Base-by-base conservation (phyloP, 2,888 invertebrate species). In the Ennomos erosarius region DNA sequence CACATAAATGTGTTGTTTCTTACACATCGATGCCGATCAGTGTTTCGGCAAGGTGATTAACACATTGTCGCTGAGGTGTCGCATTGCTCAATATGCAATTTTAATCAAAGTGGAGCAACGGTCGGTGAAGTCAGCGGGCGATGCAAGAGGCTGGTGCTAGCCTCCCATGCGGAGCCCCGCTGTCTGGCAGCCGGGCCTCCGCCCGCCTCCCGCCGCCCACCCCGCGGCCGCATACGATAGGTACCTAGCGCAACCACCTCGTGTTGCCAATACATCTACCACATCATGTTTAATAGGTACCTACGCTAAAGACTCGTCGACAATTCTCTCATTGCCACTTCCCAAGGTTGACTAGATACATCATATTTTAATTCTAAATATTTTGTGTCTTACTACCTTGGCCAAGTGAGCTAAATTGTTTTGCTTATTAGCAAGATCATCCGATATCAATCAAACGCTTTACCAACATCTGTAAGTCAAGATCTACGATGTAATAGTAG, bases 101-200 rank as follows among this genome's bases (percentile, higher is more conserved):
- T 80, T 78, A 79, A 82, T 85, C 79, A 75, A 87, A 88, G 88
- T 90, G 79, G 89, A 88, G 87, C 88, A 87, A 76, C 75, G 77
- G 82, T 92, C 87, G 88, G 64, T 81, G 83, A 86, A 85, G 82
- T 84, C 88, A 85, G 80, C 79, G 61, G 78, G 77, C 86, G 82
- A 75, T 88, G 91, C 87, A 88, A 88, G 87, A 90, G 88, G 90
- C 84, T 90, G 89, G 81, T 88, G 88, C 74, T 88, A 82, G 88
- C 90, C 89, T 89, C 91, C 92, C 92, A 89, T 80, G 84, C 87
- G 92, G 92, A 92, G 92, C 92, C 92, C 87, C 92, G 92, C 92
- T 92, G 92, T 93, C 92, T 92, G 92, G 88, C 90, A 81, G 86
- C 81, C 82, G 78, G 81, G 84, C 79, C 81, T 76, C 70, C 75